Percentiles rank a stretch among this genome's conserved stretches.
These are phyloP conservation scores for Chromis chromis DNA, from an alignment of 2,797 vertebrate species.

Conservation along the genomic window DNA sequence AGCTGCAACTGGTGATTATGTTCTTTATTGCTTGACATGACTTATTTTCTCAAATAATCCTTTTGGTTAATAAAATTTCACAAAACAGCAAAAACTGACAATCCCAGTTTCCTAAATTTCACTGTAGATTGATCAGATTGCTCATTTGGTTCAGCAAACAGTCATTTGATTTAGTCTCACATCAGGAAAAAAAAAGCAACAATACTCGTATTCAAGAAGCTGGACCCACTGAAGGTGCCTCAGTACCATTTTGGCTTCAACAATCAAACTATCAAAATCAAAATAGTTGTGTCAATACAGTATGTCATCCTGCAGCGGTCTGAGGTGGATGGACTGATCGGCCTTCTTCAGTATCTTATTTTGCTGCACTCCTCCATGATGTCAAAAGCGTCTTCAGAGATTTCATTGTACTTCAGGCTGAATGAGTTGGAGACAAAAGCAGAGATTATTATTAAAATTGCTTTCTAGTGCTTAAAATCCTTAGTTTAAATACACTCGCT, in stretches of 20 bases:
- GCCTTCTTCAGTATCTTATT: conserved; percentile 69
- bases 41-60: not conserved
- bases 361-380: conserved; percentile 67
- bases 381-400: conserved; percentile 76
- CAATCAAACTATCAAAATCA: too few relatives aligned
- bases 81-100: not conserved
- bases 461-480: not conserved
- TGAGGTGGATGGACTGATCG: not conserved
- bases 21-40: not conserved
- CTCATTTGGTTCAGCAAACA: not conserved
- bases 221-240: not conserved
- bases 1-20: not conserved
- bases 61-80: not conserved
- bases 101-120: not conserved
- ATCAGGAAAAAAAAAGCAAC: not conserved
- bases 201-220: not conserved
- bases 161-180: not conserved
- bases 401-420: conserved; percentile 82
- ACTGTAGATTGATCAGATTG: not conserved
- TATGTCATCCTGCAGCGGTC: conserved; percentile 1
- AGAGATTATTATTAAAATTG: not conserved
- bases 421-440: conserved; percentile 44
- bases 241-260: not conserved
- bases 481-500: not conserved
- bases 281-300: not conserved